Base-by-base conservation (phyloP, 2,888 invertebrate genomes). In the Slavum lentiscoides region DNA sequence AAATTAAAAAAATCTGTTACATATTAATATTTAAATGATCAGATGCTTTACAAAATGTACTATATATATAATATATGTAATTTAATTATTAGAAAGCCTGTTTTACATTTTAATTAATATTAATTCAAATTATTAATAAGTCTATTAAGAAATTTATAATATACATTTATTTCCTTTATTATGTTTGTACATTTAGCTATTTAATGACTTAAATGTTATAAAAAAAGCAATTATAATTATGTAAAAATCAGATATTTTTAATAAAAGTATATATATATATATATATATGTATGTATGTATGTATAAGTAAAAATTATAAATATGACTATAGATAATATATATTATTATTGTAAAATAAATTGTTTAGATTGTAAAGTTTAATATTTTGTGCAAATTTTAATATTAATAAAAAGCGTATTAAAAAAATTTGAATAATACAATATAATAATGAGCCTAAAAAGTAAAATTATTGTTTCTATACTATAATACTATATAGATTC, bases 1-100 rank as follows among this genome's bases (percentile, higher is more conserved):
- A 83, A 73, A 81, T 80, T 83, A 83, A 73, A 76, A 81, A 83
- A 82, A 75, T 62, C 82, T 81, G 83, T 83, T 83, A 83, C 74
- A 76, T 81, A 81, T 75, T 75, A 81, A 75, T 81, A 82, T 81
- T 76, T 82, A 83, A 75, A 73, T 67, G 67, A 82, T 75, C 75
- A 82, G 83, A 83, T 83, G 82, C 81, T 82, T 82, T 81, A 82
- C 53, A 72, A 70, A 72, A 82, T 76, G 81, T 82, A 80, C 72
- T 72, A 72, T 80, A 43, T 30, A 30, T 30, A 30, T 43, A 43
- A 43, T 43, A 43, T 43, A 80, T 80, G 13, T 49, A 11, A 49
- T 80, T 64, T 72, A 72, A 58, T 80, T 80, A 72, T 80, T 80
- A 80, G 64, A 55, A 55, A 19, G 69, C 70, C 30, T 72, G 80